Evolutionary conservation across 53 echinoderm and acorn worm genomes (phyloP).

Genomic region (Zoroaster sp.): DNA sequence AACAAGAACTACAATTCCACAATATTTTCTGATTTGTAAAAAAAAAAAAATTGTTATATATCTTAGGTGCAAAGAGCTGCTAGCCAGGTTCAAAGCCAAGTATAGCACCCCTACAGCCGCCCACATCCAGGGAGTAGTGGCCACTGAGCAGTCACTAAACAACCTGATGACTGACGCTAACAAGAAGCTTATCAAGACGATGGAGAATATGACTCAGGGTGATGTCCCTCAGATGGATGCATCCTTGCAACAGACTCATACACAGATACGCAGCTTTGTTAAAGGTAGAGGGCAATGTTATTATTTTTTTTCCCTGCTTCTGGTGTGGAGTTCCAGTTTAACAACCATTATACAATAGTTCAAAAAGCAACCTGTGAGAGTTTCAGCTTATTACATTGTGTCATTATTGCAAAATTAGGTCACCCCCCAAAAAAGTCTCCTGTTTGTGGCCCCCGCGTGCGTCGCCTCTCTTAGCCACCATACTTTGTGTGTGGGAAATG

Average conservation of each 20-base stretch:
- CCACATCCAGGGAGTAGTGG: constrained; percentile 52
- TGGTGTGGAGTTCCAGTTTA: too few species aligned
- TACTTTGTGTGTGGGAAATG: too few species aligned
- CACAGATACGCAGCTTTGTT: constrained; percentile 56
- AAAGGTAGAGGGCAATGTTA: too few species aligned
- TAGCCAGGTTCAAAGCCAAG: constrained; percentile 54
- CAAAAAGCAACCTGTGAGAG: too few species aligned
- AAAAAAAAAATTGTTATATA: not conserved
- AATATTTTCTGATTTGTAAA: not conserved
- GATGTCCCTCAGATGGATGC: constrained; percentile 44
- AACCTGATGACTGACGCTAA: constrained; percentile 61
- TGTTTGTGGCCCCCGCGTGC: too few species aligned
- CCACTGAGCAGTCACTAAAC: constrained; percentile 68
- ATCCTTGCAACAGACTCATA: constrained; percentile 32
- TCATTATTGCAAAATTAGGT: too few species aligned
- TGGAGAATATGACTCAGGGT: constrained; percentile 51
- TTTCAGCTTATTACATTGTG: too few species aligned
- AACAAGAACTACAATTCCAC: not conserved
- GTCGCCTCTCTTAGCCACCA: too few species aligned
- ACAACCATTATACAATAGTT: too few species aligned
- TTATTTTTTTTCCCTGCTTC: too few species aligned
- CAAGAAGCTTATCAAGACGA: constrained; percentile 47
- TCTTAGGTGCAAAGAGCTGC: constrained; percentile 55
- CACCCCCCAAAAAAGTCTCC: too few species aligned
- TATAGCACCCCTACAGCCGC: constrained; percentile 51